Conservation (phyloP, 2,888 invertebrate genomes). For the Tholera decimalis region DNA sequence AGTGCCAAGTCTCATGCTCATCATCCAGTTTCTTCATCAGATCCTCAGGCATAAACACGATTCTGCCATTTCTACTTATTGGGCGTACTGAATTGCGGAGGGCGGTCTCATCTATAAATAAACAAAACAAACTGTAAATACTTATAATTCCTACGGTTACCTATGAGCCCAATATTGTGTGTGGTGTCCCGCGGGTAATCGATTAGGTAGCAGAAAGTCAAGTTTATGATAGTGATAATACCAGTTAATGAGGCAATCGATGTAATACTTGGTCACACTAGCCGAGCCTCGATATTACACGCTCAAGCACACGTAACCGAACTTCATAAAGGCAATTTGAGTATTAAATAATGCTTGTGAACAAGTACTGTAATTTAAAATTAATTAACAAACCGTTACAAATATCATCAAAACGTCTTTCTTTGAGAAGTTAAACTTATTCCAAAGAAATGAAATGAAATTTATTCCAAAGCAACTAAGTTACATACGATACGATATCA, state of each 20-base stretch:
- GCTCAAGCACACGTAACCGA: conserved; percentile 4
- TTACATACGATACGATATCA: conserved; percentile 2
- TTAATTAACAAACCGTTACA: not conserved
- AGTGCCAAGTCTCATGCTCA: conserved; percentile 83
- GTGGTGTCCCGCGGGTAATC: conserved; percentile 27
- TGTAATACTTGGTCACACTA: conserved; percentile 13
- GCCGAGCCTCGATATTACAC: conserved; percentile 24
- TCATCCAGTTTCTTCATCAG: conserved; percentile 76
- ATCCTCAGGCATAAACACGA: conserved; percentile 76
- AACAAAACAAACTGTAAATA: conserved; percentile 23
- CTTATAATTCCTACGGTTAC: conserved; percentile 5
- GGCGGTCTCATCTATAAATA: conserved; percentile 74
- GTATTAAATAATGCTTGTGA: not conserved
- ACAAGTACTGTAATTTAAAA: not conserved
- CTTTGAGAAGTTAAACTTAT: conserved; percentile 16
- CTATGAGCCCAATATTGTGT: conserved; percentile 15
- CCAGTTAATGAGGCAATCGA: conserved; percentile 38
- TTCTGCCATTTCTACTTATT: conserved; percentile 76
- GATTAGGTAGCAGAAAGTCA: conserved; percentile 34
- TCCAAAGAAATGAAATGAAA: conserved; percentile 9
- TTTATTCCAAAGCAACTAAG: not conserved
- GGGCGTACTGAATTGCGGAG: conserved; percentile 56
- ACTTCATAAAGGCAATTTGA: conserved; percentile 1
- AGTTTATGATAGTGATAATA: conserved; percentile 37
- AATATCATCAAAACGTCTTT: conserved; percentile 5